A percentile compares a stretch with the other conserved stretches of the same genome.
These are phyloP conservation scores for Agrochola lota DNA, from an alignment of 2,888 invertebrate genomes.

Conservation along the genomic window DNA sequence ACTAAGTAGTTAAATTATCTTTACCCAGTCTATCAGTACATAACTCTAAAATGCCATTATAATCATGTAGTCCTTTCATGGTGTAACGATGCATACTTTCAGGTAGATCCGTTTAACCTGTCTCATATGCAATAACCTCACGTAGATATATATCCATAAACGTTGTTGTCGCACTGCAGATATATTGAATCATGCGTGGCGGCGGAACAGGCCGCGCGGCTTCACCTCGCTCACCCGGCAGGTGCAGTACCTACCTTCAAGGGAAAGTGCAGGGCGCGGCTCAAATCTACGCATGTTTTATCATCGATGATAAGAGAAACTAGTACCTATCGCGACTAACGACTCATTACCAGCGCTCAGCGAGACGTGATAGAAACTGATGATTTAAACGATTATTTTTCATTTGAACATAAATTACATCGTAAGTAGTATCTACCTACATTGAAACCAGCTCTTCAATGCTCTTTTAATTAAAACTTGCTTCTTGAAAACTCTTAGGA, in stretches of 20 bases:
- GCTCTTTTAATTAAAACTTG: constrained; percentile 21
- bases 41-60: neutral
- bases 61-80: constrained; percentile 22
- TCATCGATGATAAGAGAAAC: constrained; percentile 89
- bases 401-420: constrained; percentile 50
- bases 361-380: constrained; percentile 68
- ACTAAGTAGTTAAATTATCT: neutral
- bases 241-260: constrained; percentile 75
- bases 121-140: constrained; percentile 81
- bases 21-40: neutral
- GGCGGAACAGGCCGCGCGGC: constrained; percentile 78
- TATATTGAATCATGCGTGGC: constrained; percentile 81
- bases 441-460: constrained; percentile 6
- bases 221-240: constrained; percentile 81
- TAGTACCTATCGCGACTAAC: constrained; percentile 79
- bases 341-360: constrained; percentile 76
- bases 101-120: constrained; percentile 76
- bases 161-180: constrained; percentile 76
- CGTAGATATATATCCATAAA: constrained; percentile 80
- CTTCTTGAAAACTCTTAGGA: constrained; percentile 7
- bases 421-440: constrained; percentile 31
- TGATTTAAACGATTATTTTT: constrained; percentile 58
- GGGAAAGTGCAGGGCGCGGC: constrained; percentile 89
- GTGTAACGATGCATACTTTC: constrained; percentile 76
- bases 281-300: constrained; percentile 86